These are phyloP conservation scores for Forbesichthys papilliferus DNA, from an alignment of 2,113 vertebrate genomes.

Conservation along the genomic window DNA sequence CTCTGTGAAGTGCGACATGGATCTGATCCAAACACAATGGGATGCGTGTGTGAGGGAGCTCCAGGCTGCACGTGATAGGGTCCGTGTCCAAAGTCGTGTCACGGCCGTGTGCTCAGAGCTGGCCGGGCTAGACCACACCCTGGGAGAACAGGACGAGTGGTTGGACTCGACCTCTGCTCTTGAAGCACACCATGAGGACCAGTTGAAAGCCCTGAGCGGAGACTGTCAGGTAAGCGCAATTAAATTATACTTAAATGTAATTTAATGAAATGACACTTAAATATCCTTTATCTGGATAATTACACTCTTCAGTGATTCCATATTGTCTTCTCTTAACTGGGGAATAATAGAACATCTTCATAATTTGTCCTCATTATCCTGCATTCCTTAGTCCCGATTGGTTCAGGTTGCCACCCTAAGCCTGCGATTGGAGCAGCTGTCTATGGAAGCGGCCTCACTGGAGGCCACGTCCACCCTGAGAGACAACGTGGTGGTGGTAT, in stretches of 20 bases:
- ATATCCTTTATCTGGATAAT: too few species aligned
- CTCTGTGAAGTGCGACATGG: constrained; percentile 61
- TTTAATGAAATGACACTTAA: not conserved
- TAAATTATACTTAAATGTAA: not conserved
- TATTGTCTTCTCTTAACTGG: not conserved
- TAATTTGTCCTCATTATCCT: not conserved
- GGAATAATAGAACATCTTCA: not conserved
- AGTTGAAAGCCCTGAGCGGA: constrained; percentile 66
- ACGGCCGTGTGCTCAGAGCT: constrained; percentile 78
- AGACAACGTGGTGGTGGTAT: constrained; percentile 69
- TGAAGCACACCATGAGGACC: constrained; percentile 40
- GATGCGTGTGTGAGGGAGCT: constrained; percentile 72
- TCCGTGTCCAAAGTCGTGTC: constrained; percentile 79
- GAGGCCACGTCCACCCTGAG: constrained; percentile 73
- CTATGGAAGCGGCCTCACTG: constrained; percentile 66
- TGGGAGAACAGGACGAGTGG: constrained; percentile 82
- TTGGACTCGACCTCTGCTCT: constrained; percentile 38
- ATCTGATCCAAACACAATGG: constrained; percentile 81
- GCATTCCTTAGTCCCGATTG: constrained; percentile 70
- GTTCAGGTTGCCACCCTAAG: constrained; percentile 67
- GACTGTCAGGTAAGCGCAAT: constrained; percentile 80
- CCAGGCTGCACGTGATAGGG: constrained; percentile 74
- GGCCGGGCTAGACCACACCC: constrained; percentile 68
- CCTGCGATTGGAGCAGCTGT: constrained; percentile 71
- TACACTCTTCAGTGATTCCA: not conserved